Base-by-base conservation (phyloP, 2,888 invertebrate species). In the Amblyjoppa proteus region DNA sequence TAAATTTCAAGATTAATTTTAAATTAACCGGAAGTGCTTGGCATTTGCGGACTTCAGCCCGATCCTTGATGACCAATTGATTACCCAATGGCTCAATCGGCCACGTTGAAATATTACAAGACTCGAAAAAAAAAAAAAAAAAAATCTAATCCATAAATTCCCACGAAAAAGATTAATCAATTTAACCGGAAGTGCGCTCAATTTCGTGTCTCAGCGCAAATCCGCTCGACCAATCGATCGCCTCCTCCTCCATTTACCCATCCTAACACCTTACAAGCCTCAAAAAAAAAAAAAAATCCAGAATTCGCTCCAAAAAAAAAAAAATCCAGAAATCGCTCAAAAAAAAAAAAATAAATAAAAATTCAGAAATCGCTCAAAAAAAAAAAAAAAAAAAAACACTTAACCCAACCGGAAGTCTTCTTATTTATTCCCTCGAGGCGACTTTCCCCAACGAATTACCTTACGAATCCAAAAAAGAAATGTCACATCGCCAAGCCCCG, bases 51-150 rank as follows among this genome's bases (percentile, higher is more conserved):
- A 41, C 9, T 9, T 41, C 9, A 41, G 41, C 11, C 56, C 78
- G 58, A 77, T 83, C 77, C 20, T 71, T 66, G 73, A 20, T 66
- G 73, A 71, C 69, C 73, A 83, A 83, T 83, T 83, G 68, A 71
- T 78, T 38, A 6, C 13, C n/a, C 58, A 20, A 73, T 66, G 66
- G 77, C 77, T 73, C 73, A 83, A 83, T 83, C 61, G 51, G 73
- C 73, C 51, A 53, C 1, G 11, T 7, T 5, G 6, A 53, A 5
- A 7, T 53, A 16, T 51, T 0, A 3, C 51, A n/a, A 3, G n/a
- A 51, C 51, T 3, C 16, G 3, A 16, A n/a, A 53, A 53, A 20
- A 3, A n/a, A 53, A 20, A 53, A 53, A 53, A 20, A 53, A n/a
- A 51, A 20, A 20, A 20, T 20, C 20, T 20, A 20, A 16, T 51